Evolutionary conservation across 1,140 invertebrate genomes (phyloP).

Genomic region (Drosophila sproati): DNA sequence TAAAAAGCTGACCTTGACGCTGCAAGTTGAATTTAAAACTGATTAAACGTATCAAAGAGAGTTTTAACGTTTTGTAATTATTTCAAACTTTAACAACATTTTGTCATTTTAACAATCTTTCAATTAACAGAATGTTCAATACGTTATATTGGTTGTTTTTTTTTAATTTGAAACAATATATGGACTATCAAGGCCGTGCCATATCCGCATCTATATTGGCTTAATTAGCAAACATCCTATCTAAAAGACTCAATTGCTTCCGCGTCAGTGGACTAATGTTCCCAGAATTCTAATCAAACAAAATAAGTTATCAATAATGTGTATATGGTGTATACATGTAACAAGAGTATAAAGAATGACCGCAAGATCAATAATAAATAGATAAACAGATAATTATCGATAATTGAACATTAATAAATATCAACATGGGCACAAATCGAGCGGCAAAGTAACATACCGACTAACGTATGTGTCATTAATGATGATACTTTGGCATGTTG

Average conservation of each 20-base stretch:
- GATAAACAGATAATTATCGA: conserved; percentile 68
- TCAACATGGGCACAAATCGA: conserved; percentile 29
- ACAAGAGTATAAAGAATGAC: conserved; percentile 3
- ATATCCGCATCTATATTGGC: too few relatives aligned
- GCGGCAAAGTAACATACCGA: conserved; percentile 7
- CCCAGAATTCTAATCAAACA: background rate
- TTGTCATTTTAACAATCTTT: too few relatives aligned
- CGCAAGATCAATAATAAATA: conserved; percentile 21
- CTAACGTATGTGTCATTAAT: conserved; percentile 50
- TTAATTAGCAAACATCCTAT: too few relatives aligned
- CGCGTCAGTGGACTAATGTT: background rate
- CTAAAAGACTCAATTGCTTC: too few relatives aligned
- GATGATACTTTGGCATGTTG: conserved; percentile 52
- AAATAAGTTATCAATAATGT: background rate
- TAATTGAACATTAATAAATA: conserved; percentile 73
- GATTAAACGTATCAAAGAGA: background rate
- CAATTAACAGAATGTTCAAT: too few relatives aligned
- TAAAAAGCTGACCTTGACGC: background rate
- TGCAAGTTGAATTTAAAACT: background rate
- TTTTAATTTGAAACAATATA: too few relatives aligned
- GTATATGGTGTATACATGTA: background rate
- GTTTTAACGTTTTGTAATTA: background rate
- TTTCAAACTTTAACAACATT: background rate
- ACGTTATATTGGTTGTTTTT: too few relatives aligned
- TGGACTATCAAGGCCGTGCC: too few relatives aligned